A percentile compares a stretch with the other conserved stretches of the same genome.
Conservation (phyloP, 2,888 invertebrate genomes). For the Iphiclides podalirius region DNA sequence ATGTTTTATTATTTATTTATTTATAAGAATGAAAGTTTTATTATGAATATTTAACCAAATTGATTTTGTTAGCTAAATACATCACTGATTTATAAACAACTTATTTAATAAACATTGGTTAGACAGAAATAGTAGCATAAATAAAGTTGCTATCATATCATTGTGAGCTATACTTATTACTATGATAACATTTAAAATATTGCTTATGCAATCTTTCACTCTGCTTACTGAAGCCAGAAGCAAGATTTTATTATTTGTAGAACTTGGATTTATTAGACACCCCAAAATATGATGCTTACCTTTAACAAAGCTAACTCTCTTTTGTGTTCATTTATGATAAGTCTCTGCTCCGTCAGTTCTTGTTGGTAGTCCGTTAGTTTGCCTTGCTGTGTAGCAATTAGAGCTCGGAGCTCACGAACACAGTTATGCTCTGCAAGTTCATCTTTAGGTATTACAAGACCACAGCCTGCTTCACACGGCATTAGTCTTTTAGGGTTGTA, state of each 20-base stretch:
- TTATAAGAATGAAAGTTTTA: too few species aligned
- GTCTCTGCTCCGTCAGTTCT: constrained; percentile 91
- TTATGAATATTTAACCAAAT: too few species aligned
- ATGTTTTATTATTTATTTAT: too few species aligned
- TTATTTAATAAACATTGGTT: neutral
- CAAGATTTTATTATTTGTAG: too few species aligned
- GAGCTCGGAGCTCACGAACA: constrained; percentile 90
- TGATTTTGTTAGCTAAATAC: neutral
- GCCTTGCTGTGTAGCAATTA: constrained; percentile 92
- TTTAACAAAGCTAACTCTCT: constrained; percentile 92
- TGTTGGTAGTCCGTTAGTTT: constrained; percentile 92
- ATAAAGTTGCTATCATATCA: too few species aligned
- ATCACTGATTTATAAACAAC: neutral
- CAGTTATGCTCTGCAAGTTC: constrained; percentile 97
- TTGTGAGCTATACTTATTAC: too few species aligned
- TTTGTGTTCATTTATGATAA: constrained; percentile 93
- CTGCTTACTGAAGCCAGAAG: too few species aligned
- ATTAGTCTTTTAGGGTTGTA: constrained; percentile 95
- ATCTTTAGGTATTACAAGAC: constrained; percentile 96
- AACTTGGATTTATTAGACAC: too few species aligned
- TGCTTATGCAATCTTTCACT: too few species aligned
- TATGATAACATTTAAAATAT: too few species aligned
- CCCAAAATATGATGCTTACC: too few species aligned
- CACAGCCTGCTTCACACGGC: constrained; percentile 96
- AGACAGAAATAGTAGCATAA: neutral